These are phyloP conservation scores for Melieria omissa DNA, from an alignment of 2,888 invertebrate species.

Conservation along the genomic window DNA sequence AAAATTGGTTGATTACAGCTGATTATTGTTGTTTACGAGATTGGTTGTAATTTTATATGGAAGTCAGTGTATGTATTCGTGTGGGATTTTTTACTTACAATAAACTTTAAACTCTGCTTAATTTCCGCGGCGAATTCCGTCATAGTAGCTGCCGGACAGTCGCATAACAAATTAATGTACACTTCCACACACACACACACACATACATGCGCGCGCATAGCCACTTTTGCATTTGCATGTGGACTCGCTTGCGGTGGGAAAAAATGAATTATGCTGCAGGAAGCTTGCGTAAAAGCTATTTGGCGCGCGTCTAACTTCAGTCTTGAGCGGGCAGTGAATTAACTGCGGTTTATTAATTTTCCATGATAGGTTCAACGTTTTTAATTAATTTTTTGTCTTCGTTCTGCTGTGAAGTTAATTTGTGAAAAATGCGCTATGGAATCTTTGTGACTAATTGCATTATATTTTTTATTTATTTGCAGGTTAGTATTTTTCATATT, in stretches of 20 bases:
- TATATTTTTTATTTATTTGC: slow-evolving; percentile 2
- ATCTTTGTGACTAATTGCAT: neutral
- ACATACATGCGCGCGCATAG: neutral
- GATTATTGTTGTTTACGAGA: no score
- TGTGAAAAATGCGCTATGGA: no score
- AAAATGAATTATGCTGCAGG: neutral
- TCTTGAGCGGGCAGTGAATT: no score
- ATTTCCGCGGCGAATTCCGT: neutral
- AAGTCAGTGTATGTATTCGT: neutral
- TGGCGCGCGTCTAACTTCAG: no score
- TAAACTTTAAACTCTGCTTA: neutral
- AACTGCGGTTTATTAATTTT: no score
- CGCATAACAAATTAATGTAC: neutral
- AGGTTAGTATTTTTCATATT: slow-evolving; percentile 13
- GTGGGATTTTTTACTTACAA: neutral
- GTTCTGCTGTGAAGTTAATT: no score
- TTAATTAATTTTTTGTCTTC: no score
- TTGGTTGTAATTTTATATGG: neutral
- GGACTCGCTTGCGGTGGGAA: slow-evolving; percentile 3
- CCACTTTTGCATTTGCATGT: neutral
- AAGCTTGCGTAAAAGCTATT: slow-evolving; percentile 6
- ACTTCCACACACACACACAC: neutral
- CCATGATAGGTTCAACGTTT: no score
- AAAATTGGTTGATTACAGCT: no score
- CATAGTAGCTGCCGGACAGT: neutral